Base-by-base conservation (phyloP, 2,888 invertebrate species). In the Encarsia formosa region DNA sequence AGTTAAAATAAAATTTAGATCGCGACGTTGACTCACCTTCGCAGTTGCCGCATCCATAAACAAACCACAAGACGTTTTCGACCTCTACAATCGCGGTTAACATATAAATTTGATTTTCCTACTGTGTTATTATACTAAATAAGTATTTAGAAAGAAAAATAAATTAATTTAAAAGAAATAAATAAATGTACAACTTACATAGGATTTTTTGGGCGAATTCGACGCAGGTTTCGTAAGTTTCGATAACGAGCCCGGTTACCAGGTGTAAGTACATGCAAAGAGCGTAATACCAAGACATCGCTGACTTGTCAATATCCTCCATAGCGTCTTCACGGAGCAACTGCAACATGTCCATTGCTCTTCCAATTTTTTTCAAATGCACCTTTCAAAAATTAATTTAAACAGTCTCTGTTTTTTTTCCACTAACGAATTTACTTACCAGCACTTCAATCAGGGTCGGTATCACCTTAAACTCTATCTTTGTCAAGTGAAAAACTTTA, bases 211-310 rank as follows among this genome's bases (percentile, higher is more conserved):
- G 70, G 2, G 78, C 78, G 52, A 74, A 79, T 4, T 68, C 63
- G 54, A 70, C 73, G 53, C 80, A 78, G 38, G 71, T 73, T 16
- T 73, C 65, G 4, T 78, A 76, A 1, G 76, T 68, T 63, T 81
- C 80, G 41, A 81, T 60, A 49, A 76, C 72, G 62, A 81, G 77
- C 5, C 81, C 78, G 58, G 82, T 77, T 59, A 85, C 81, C 32
- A 83, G 63, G 44, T 80, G 73, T 59, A 82, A 64, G 47, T 82
- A 81, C 49, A 83, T 73, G 56, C 79, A 79, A 29, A 82, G 72
- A 0, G 81, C 79, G 59, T 80, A 79, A 60, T 82, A 83, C 77
- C 79, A 80, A 1, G 74, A 64, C 6, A 69, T 60, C 1, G 65
- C 68, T 3, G 64, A 65, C 52, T 62, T 61, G 47, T 73, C 69